Base-by-base conservation (phyloP, 2,888 invertebrate genomes). In the Orthosia incerta region DNA sequence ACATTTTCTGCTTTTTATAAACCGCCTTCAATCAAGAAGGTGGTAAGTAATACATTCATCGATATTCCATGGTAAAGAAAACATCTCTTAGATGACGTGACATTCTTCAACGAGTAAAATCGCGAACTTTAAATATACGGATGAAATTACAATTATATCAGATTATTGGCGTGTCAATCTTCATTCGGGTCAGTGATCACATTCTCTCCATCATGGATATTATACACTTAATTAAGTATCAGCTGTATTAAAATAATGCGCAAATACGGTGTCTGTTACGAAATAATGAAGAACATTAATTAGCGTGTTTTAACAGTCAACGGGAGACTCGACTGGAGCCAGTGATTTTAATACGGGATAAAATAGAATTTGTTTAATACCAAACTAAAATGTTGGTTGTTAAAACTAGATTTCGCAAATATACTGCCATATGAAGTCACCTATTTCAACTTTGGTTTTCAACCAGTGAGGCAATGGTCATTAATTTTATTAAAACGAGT, bases 151-250 rank as follows among this genome's bases (percentile, higher is more conserved):
- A 56, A 51, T 74, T 7, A 74, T 72, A 74, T 72, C 46, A n/a
- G 15, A 79, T 59, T 50, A 73, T 53, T 73, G 26, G 4, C 53
- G 16, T 72, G 79, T 63, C 45, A 50, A 16, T 74, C 31, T 63
- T 23, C 13, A 39, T 56, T 66, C 50, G 18, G 46, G 23, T 61
- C 61, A 65, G 4, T 62, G 64, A 46, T 55, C n/a, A 31, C 53
- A 13, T 60, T 76, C 26, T 16, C 26, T 78, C 31, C 13, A 55
- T 60, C 12, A n/a, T 18, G 59, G 67, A 59, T 80, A 66, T 75
- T 80, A 62, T 39, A 61, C 50, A 63, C 45, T 53, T 76, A 50
- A 76, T 75, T 80, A 57, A 72, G 53, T 62, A 57, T 56, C 64
- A 72, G 61, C 56, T 56, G 16, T 59, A 55, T 55, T 62, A 23